Evolutionary conservation across 2,113 vertebrate species (phyloP).

Genomic region (Myotis yumanensis): DNA sequence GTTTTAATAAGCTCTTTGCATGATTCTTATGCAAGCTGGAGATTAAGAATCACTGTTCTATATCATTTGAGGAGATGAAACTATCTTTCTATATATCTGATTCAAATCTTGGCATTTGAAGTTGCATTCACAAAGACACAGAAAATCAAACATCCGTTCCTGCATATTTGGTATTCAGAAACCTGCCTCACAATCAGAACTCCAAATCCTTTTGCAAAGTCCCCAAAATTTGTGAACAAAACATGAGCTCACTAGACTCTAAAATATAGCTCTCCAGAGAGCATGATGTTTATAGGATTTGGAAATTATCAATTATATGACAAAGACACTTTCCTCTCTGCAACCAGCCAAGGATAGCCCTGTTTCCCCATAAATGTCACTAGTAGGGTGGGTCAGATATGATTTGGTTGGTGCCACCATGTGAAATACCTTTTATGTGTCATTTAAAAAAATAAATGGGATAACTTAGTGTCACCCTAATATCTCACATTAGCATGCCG

Average conservation of each 20-base stretch:
- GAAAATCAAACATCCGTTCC: not conserved
- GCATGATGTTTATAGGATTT: constrained; percentile 58
- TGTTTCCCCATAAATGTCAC: constrained; percentile 78
- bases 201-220: constrained; percentile 43
- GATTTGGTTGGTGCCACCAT: constrained; percentile 60
- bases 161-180: constrained; percentile 4
- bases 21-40: not conserved
- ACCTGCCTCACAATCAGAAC: not conserved
- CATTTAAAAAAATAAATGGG: constrained; percentile 74
- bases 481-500: constrained; percentile 78
- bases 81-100: not conserved
- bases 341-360: constrained; percentile 58
- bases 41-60: not conserved
- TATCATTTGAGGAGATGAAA: not conserved
- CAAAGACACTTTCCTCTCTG: constrained; percentile 67
- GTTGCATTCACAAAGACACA: not conserved
- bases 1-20: not conserved
- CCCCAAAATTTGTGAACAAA: constrained; percentile 56
- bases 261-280: constrained; percentile 68
- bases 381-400: constrained; percentile 45
- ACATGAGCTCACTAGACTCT: constrained; percentile 48
- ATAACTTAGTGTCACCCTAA: constrained; percentile 80
- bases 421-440: constrained; percentile 77
- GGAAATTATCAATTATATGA: constrained; percentile 72
- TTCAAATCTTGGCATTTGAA: constrained; percentile 46